Base-by-base conservation (phyloP, 37 sponge, comb jelly and placozoan species). In the Geodia barretti region DNA sequence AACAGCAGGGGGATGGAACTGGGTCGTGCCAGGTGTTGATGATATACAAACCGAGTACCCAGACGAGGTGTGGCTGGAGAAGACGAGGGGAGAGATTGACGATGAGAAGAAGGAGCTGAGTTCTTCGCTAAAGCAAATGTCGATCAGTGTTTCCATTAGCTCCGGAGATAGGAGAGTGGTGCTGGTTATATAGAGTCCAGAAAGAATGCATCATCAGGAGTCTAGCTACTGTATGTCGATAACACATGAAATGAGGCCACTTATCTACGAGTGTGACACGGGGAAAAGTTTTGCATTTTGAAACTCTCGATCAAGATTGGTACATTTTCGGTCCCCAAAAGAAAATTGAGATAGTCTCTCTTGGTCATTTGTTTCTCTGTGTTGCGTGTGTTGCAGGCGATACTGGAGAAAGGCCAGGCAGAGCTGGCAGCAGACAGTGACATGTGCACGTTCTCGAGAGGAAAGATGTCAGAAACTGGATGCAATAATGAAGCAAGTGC, bases 401-500 rank as follows among this genome's bases (percentile, higher is more conserved):
- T 62, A 2, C 67, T 76, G 0, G 89, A 93, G 39, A 34, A 26
- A 26, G 83, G 64, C 4, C 43, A 41, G 0, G 62, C 36, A 3
- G 89, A 93, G 64, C 70, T 93, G 29, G 61, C 42, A 1, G 77
- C 23, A 37, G 79, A 89, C 28, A 66, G 81, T 32, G 87, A 89
- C 65, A 23, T 39, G 31, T 89, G 89, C 43, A 26, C 35, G n/a
- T n/a, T n/a, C n/a, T n/a, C n/a, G n/a, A n/a, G n/a, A n/a, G 3
- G 68, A 86, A 54, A 93, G 89, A 71, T 80, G 90, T 47, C 85
- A 69, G 43, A 93, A 93, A 65, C 72, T 93, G 35, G 94, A 93
- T 28, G 87, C 94, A 65, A 88, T 93, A 31, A 93, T 93, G 94
- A 89, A 83, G 68, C 94, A 93, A 73, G 89, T 93, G 0, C 90